Evolutionary conservation across 2,888 invertebrate species (phyloP), one percentile per base, ranked within the genome.

Genomic region (Sipunculus nudus): DNA sequence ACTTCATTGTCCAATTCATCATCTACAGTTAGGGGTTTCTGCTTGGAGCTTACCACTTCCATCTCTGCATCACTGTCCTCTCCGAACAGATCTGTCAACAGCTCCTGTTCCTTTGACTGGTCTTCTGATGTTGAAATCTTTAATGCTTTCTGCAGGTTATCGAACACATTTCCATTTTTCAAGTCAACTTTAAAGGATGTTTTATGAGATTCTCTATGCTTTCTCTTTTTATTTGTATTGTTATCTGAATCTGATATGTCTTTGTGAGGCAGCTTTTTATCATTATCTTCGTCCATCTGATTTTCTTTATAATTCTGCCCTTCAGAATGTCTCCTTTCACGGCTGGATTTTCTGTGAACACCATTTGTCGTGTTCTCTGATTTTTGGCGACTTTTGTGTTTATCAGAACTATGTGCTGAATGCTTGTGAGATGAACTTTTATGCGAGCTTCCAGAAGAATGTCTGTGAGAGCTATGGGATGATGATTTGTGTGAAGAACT

Each of bases 1-100:
- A 26, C 39, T 3, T 3, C 21, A 2, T 21, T n/a, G n/a, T 28
- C 28, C 25, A 39, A 38, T 13, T 43, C 43, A 4, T 39, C 39
- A 35, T 10, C 10, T 10, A 35, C 16, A 35, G 38, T 10, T 35
- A 35, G 16, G 16, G 38, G 38, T 10, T 35, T 16, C 16, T 35
- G 10, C 38, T 13, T 16, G 16, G 10, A 35, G 10, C 38, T 35
- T 35, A 50, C 58, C 19, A 40, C 58, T 23, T 47, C 46, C 10
- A 35, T 29, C 16, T 31, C 52, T 16, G 45, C 41, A 40, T 57
- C 57, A 21, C 45, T 53, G 23, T 59, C 59, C 6, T 46, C 53
- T 5, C 59, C 59, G 39, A 59, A 59, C 31, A 59, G 47, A 29
- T 52, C 52, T n/a, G n/a, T n/a, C n/a, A n/a, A n/a, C n/a, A n/a